These are phyloP conservation scores for Leuciscus idus DNA, from an alignment of 2,113 vertebrate genomes.

Conservation along the genomic window DNA sequence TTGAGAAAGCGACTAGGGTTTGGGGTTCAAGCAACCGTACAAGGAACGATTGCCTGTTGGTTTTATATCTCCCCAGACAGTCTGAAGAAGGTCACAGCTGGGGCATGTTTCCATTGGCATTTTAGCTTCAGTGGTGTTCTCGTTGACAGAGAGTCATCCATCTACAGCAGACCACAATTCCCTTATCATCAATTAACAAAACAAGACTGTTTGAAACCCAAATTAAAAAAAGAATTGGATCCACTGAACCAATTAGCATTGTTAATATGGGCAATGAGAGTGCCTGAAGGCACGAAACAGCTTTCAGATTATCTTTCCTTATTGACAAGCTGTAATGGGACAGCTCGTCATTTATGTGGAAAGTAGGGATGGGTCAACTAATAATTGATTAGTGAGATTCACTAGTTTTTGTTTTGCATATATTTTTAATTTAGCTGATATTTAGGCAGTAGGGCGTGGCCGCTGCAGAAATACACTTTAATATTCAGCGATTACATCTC, in stretches of 20 bases:
- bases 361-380: slow-evolving; percentile 21
- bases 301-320: slow-evolving; percentile 33
- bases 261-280: slow-evolving; percentile 6
- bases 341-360: slow-evolving; percentile 2
- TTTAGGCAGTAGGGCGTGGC: background rate
- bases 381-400: background rate
- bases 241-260: slow-evolving; percentile 45
- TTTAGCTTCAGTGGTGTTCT: slow-evolving; percentile 20
- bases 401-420: slow-evolving; percentile 1
- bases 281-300: background rate
- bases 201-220: slow-evolving; percentile 17
- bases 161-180: slow-evolving; percentile 24
- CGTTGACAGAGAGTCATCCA: slow-evolving; percentile 35
- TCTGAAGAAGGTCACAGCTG: slow-evolving; percentile 33
- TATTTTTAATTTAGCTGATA: background rate
- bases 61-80: slow-evolving; percentile 42
- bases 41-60: slow-evolving; percentile 20
- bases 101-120: background rate
- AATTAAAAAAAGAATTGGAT: slow-evolving; percentile 46
- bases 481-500: background rate
- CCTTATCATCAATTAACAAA: slow-evolving; percentile 42
- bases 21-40: slow-evolving; percentile 18
- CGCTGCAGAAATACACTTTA: background rate
- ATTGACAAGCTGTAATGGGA: slow-evolving; percentile 30
- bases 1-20: slow-evolving; percentile 9